Percentiles rank a stretch among this genome's conserved stretches.
Conservation (phyloP, 2,888 invertebrate genomes). For the Drosophila tanythrix region DNA sequence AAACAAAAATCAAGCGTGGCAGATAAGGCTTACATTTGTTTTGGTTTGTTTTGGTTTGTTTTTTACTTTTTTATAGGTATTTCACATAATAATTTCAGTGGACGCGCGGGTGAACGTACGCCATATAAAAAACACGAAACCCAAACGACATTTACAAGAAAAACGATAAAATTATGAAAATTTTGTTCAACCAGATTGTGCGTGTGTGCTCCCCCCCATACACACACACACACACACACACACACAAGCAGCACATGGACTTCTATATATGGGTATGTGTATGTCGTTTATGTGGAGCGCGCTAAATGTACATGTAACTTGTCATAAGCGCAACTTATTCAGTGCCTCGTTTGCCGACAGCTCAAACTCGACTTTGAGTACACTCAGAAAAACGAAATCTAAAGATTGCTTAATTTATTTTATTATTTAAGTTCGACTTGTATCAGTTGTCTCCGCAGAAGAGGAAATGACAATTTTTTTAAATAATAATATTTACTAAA, state of each 20-base stretch:
- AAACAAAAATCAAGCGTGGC: slow-evolving; percentile 44
- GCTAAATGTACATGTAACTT: slow-evolving; percentile 68
- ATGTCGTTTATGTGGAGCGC: slow-evolving; percentile 65
- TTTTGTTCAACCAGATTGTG: slow-evolving; percentile 48
- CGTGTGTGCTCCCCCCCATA: slow-evolving; percentile 13
- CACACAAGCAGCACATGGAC: slow-evolving; percentile 8
- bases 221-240: background rate
- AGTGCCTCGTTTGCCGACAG: slow-evolving; percentile 17
- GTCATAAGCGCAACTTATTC: slow-evolving; percentile 65
- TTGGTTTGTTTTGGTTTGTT: background rate
- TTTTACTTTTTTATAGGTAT: slow-evolving; percentile 63
- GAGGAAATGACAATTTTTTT: background rate
- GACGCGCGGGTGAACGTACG: slow-evolving; percentile 62
- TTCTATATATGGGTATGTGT: slow-evolving; percentile 42
- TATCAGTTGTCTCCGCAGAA: background rate
- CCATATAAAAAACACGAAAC: slow-evolving; percentile 30
- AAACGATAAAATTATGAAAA: slow-evolving; percentile 82
- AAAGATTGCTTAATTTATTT: background rate
- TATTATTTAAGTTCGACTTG: background rate
- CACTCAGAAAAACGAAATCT: background rate
- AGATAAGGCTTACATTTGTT: slow-evolving; percentile 50
- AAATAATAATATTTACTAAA: background rate
- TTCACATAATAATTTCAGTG: slow-evolving; percentile 69
- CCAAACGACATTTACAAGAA: slow-evolving; percentile 68
- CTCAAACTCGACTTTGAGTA: slow-evolving; percentile 21